Percentiles rank a stretch among this genome's conserved stretches.
phyloP scores from a whole-genome alignment of 92 coral and sea anemone species.

The Nematostella vectensis region DNA sequence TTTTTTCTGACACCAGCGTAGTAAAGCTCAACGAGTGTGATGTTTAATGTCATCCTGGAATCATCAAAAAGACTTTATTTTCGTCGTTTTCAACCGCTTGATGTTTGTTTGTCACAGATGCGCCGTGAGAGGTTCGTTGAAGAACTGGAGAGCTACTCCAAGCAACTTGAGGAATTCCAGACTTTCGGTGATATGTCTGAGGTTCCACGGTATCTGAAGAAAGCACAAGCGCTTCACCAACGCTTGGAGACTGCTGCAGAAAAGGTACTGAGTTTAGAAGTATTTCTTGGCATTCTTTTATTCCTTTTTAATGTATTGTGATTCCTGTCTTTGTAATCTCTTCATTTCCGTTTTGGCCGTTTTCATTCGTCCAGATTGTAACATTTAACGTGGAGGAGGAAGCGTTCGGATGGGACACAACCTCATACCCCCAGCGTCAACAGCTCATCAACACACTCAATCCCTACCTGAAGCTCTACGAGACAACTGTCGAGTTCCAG shows the following conservation, averaged over 20 bases:
- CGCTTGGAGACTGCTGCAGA: constrained; percentile 92
- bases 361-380: constrained; percentile 42
- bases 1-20: no score
- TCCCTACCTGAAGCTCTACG: constrained; percentile 90
- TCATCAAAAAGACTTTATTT: no score
- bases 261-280: no score
- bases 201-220: constrained; percentile 84
- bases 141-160: constrained; percentile 90
- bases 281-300: not conserved
- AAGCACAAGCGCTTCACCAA: constrained; percentile 88
- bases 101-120: no score
- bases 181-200: constrained; percentile 96
- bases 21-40: no score
- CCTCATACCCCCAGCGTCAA: constrained; percentile 89
- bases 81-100: no score
- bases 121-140: constrained; percentile 94
- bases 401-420: constrained; percentile 97
- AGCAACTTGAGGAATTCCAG: constrained; percentile 92
- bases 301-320: not conserved
- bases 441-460: constrained; percentile 88
- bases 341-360: not conserved
- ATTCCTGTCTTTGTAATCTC: not conserved
- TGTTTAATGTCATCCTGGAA: no score
- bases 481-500: constrained; percentile 97
- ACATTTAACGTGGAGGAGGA: constrained; percentile 96